Base-by-base conservation (phyloP, 2,888 invertebrate genomes). In the Apamea monoglypha region DNA sequence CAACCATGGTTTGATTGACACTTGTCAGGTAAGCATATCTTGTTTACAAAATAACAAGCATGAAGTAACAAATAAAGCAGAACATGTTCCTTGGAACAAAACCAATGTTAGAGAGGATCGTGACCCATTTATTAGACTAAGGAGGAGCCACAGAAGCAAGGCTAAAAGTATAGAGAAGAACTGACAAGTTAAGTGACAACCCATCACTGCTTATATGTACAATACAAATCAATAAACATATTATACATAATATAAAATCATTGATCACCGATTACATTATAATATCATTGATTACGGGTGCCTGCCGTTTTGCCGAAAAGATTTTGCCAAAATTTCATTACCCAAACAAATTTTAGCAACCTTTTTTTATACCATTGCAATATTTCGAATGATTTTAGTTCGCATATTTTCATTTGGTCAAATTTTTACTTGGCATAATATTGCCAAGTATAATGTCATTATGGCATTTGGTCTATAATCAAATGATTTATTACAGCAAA, bases 1-100 rank as follows among this genome's bases (percentile, higher is more conserved):
- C 18, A 76, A 76, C 61, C 61, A 77, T 40, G 36, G 21, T 63
- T 63, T 83, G 70, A 78, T 83, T 71, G 83, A 77, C 78, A 82
- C 82, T 81, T 81, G 68, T 64, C 36, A 81, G 61, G 36, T 76
- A 67, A 74, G 61, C 32, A 32, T 61, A 44, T 47, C 75, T 53
- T 61, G 59, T 82, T 82, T 64, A 69, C 36, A 81, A 68, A 68
- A 64, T 56, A 81, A 64, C 75, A 68, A 80, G 68, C 44, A 74
- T 25, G 29, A 25, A 25, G 47, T 53, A 63, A 74, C 50, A 74
- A 80, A 70, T 70, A 68, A 66, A 76, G 36, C 44, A 78, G 44
- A 66, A 83, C 50, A 71, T 61, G 18, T 21, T 50, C 21, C 29
- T 32, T 61, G 29, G 44, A 81, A 82, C 59, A 83, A 70, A 81